Evolutionary conservation across 2,888 invertebrate genomes (phyloP), one percentile per base, ranked within the genome.

Genomic region (Patella caerulea): DNA sequence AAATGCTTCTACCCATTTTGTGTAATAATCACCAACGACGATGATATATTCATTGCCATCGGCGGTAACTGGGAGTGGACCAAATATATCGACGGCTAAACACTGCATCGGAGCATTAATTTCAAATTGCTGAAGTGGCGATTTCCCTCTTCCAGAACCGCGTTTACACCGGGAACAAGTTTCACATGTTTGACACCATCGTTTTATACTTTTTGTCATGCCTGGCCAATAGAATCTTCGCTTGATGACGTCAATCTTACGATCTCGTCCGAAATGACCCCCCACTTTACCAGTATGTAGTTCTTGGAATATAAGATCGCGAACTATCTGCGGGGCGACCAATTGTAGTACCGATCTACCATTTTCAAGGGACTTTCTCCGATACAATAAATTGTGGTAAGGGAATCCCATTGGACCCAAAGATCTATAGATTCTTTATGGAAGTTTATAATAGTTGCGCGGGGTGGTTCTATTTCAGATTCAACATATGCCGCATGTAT

Each of bases 171-270:
- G 59, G 52, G 81, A 79, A 76, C 83, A 83, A 5, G 77, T 17
- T 53, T 80, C 79, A 78, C 82, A 83, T 19, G 72, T 29, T 55
- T 72, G 56, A 70, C 79, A 80, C 82, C 80, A 82, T 45, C 59
- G 56, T 74, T 76, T 78, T 5, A 82, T 52, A 45, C 59, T 52
- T 15, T 73, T 73, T 12, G 77, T 59, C 34, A 81, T 72, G 14
- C 80, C 74, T 12, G 82, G 80, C 78, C 83, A 83, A 54, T 79
- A 80, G 73, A 81, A 82, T 17, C 81, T 71, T 19, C 73, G 17
- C 53, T 79, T 71, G 9, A 81, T 78, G 15, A 65, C 34, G 52
- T 78, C 71, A 15, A 79, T 34, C 14, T 81, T 82, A 52, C 78
- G 75, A 59, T 83, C 79, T 34, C 81, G 73, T 15, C 83, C 82